Base-by-base conservation (phyloP, 1,140 invertebrate species). In the Euborellia annulipes region DNA sequence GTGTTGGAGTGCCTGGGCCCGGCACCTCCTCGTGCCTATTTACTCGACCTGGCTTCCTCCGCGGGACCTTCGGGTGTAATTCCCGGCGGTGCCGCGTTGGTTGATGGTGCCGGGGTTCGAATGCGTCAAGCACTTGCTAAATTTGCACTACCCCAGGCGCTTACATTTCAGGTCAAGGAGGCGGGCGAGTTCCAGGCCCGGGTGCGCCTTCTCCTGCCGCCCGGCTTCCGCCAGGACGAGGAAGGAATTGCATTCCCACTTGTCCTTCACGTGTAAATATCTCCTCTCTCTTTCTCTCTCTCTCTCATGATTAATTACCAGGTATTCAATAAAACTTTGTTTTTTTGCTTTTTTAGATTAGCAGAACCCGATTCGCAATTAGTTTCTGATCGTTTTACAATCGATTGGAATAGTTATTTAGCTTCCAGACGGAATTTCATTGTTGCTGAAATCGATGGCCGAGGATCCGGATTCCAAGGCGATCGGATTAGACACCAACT, bases 241-340 rank as follows among this genome's bases (percentile, higher is more conserved):
- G 81, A 85, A n/a, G n/a, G n/a, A 51, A 71, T 82, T 30, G 76
- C 78, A 7, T 85, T 89, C 58, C 85, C 85, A 0, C 56, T 85
- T n/a, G 70, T 87, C 0, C 60, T 87, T 19, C 72, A 82, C 47
- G 74, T 85, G 84, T 89, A 69, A 77, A 82, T 78, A 40, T 11
- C 4, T 16, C 36, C 34, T 20, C 43, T 16, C 43, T 43, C 23
- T 41, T 43, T 51, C 37, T 32, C 34, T 43, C 13, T 13, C 41
- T 45, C 19, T 49, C 36, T 40, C n/a, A n/a, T n/a, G n/a, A n/a
- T 27, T 2, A 30, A 18, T 46, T 38, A 14, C 41, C 36, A 11
- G 22, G 11, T 7, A 36, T 18, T 17, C 30, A 17, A 16, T 20
- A 41, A 47, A 9, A 40, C 9, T 37, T 46, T 13, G 43, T 9